Evolutionary conservation across 2,797 vertebrate species (phyloP), one percentile per base, ranked within the genome.

Genomic region (Paratrypauchen microcephalus): DNA sequence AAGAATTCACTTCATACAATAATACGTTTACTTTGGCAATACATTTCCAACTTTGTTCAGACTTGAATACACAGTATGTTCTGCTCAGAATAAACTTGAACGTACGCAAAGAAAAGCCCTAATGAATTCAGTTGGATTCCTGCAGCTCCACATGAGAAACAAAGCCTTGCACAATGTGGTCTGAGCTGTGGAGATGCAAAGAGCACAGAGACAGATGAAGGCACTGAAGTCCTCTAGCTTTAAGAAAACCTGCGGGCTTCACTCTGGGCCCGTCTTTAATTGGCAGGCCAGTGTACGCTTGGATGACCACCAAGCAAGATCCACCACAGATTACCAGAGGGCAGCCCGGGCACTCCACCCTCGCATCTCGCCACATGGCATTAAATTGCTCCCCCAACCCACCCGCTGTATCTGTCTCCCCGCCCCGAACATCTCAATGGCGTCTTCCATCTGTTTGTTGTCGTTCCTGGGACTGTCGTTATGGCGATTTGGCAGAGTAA

Each of bases 361-460:
- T 90, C 92, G 91, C 89, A 91, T 92, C 24, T 18, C 80, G 81
- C 91, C 92, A 91, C 89, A 91, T 92, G 90, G 92, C 89, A 82
- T 78, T 12, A 36, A 60, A 60, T n/a, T 41, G 67, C 77, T 80
- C 79, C 76, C 74, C 70, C 58, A 81, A 54, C 79, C 78, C 76
- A 52, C 61, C 69, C 21, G 75, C 70, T 68, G 18, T 32, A 83
- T 77, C 81, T 79, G 30, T 18, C 41, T 86, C 87, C 89, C 82
- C 18, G 70, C 87, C 83, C 84, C 83, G 83, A 45, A 80, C 80
- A 86, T 92, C 89, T 91, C 88, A 86, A 75, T 89, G 91, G 92
- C 90, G 41, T 12, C 69, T 84, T 90, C 91, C 92, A 93, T 93
- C 90, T 93, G 92, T 83, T 89, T 83, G 74, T 82, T 80, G 82